These are phyloP conservation scores for Cantharis lateralis DNA, from an alignment of 2,888 invertebrate species.

Conservation along the genomic window DNA sequence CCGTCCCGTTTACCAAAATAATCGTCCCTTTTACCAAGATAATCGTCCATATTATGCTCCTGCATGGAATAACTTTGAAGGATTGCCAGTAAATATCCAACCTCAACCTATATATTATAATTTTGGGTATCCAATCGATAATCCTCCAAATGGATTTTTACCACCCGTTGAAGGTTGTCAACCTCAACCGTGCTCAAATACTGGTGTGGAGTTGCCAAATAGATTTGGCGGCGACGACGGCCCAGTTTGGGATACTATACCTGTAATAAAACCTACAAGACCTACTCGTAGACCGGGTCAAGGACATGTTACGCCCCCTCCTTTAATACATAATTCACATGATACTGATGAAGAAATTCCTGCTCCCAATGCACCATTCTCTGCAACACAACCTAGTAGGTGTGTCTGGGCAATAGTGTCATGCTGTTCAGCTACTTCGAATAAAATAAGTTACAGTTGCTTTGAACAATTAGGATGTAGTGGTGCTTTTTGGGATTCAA, in stretches of 20 bases:
- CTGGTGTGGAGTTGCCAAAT: constrained; percentile 13
- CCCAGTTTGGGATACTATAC: constrained; percentile 44
- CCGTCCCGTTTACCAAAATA: not conserved
- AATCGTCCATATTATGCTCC: constrained; percentile 51
- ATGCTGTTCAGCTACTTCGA: constrained; percentile 66
- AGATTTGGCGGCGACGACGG: constrained; percentile 34
- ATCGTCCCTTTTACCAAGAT: constrained; percentile 36
- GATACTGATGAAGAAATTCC: constrained; percentile 41
- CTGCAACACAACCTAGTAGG: constrained; percentile 56
- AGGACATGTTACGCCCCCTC: constrained; percentile 35
- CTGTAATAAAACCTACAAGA: constrained; percentile 29
- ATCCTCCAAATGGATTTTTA: constrained; percentile 38
- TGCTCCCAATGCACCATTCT: too few relatives aligned
- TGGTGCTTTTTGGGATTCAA: constrained; percentile 73
- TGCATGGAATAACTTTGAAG: constrained; percentile 44
- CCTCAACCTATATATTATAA: constrained; percentile 45
- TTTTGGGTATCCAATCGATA: constrained; percentile 41
- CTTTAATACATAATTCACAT: constrained; percentile 37
- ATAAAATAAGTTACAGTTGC: constrained; percentile 61
- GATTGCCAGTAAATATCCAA: constrained; percentile 48
- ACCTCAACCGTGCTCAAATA: constrained; percentile 37
- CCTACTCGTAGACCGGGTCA: constrained; percentile 11
- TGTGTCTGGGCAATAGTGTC: constrained; percentile 79
- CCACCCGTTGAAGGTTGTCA: constrained; percentile 36
- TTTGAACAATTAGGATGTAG: constrained; percentile 75